These are phyloP conservation scores for Taenaris catops DNA, from an alignment of 2,888 invertebrate genomes.

Conservation along the genomic window DNA sequence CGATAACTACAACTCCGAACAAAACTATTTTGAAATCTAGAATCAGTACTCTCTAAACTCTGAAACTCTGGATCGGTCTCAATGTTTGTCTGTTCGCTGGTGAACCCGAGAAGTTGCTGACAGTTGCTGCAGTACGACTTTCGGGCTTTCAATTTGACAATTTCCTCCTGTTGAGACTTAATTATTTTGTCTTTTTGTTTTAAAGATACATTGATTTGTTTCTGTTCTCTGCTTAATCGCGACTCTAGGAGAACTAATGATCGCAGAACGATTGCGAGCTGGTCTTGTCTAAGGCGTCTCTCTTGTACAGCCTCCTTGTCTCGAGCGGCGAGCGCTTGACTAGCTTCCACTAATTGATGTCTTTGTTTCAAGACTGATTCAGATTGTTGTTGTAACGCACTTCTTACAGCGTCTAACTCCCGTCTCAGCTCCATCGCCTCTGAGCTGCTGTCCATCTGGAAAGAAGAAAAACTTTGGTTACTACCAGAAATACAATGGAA, in stretches of 20 bases:
- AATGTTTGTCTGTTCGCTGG: conserved; percentile 75
- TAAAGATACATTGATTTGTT: conserved; percentile 83
- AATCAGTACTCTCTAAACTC: conserved; percentile 73
- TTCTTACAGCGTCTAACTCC: conserved; percentile 84
- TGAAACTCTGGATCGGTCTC: conserved; percentile 76
- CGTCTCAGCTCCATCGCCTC: conserved; percentile 79
- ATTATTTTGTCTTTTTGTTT: conserved; percentile 86
- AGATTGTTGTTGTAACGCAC: conserved; percentile 82
- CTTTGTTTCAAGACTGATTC: conserved; percentile 82
- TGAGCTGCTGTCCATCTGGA: conserved; percentile 83
- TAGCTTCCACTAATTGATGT: conserved; percentile 83
- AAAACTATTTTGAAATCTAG: conserved; percentile 68
- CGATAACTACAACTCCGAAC: conserved; percentile 73
- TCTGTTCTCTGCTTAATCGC: conserved; percentile 85
- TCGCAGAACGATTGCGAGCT: conserved; percentile 84
- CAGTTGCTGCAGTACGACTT: conserved; percentile 72
- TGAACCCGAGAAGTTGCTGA: conserved; percentile 70
- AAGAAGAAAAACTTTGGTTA: conserved; percentile 4
- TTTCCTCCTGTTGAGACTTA: conserved; percentile 84
- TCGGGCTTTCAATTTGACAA: conserved; percentile 80
- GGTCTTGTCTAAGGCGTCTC: conserved; percentile 83
- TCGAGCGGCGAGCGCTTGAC: conserved; percentile 78
- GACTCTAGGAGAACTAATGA: conserved; percentile 86
- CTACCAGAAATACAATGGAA: no score
- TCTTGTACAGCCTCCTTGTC: conserved; percentile 81